These are phyloP conservation scores for Herminia tarsipennalis DNA, from an alignment of 2,888 invertebrate species.

Conservation along the genomic window DNA sequence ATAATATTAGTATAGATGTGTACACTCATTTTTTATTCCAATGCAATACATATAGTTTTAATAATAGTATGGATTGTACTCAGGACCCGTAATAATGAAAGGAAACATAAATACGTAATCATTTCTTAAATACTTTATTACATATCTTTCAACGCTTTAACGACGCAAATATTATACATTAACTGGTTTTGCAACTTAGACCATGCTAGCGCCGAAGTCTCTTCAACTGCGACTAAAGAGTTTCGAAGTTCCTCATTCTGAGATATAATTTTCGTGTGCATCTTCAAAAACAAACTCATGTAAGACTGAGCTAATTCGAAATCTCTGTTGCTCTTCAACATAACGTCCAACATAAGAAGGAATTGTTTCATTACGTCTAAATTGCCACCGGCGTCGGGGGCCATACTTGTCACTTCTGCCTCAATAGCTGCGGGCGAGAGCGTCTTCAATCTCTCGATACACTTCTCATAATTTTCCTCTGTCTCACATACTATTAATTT, in stretches of 20 bases:
- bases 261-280: conserved; percentile 88
- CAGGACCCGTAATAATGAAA: background rate
- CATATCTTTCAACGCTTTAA: conserved; percentile 90
- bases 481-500: conserved; percentile 81
- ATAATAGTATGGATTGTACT: conserved; percentile 1
- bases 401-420: conserved; percentile 93
- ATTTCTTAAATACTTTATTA: conserved; percentile 48
- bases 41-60: conserved; percentile 12
- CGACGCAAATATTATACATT: conserved; percentile 90
- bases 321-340: conserved; percentile 91
- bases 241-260: conserved; percentile 82
- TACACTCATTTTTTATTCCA: conserved; percentile 21
- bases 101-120: background rate
- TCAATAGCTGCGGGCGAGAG: conserved; percentile 95
- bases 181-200: conserved; percentile 88
- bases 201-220: conserved; percentile 88
- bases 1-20: too few species aligned
- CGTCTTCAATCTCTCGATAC: conserved; percentile 87
- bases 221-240: conserved; percentile 84
- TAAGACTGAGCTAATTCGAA: conserved; percentile 97
- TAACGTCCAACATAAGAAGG: conserved; percentile 89
- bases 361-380: conserved; percentile 91
- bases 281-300: conserved; percentile 94
- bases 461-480: conserved; percentile 81
- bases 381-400: conserved; percentile 90